Evolutionary conservation across 1,140 invertebrate species (phyloP).

Genomic region (Holcopasites calliopsidis): DNA sequence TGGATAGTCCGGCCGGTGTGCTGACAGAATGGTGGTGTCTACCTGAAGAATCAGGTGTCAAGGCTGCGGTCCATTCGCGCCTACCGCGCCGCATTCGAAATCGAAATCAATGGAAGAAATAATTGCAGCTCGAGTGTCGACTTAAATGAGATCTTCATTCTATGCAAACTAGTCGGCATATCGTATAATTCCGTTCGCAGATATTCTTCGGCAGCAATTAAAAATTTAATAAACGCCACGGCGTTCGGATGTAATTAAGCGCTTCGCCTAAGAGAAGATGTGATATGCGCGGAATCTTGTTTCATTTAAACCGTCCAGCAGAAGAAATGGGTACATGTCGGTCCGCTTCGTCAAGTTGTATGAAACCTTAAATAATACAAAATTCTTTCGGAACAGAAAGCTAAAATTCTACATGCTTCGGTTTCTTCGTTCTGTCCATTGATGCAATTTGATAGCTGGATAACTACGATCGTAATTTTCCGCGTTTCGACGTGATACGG

Average conservation of each 20-base stretch:
- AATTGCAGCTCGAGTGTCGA: neutral
- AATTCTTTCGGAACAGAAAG: too few species aligned
- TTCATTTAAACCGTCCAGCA: neutral
- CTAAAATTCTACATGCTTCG: too few species aligned
- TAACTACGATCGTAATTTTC: too few species aligned
- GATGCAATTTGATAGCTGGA: too few species aligned
- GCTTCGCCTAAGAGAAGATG: constrained; percentile 39
- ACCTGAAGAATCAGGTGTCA: constrained; percentile 52
- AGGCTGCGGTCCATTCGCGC: constrained; percentile 50
- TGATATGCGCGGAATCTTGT: neutral
- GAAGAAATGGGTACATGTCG: too few species aligned
- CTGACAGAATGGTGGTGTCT: constrained; percentile 38
- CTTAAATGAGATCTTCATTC: constrained; percentile 1
- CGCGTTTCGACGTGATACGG: too few species aligned
- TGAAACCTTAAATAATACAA: too few species aligned
- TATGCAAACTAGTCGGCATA: constrained; percentile 22
- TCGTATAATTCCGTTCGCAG: constrained; percentile 4
- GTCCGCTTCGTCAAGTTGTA: too few species aligned
- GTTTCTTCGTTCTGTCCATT: too few species aligned
- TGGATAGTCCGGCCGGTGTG: constrained; percentile 29
- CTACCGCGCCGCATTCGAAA: neutral
- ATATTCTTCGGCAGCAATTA: constrained; percentile 40
- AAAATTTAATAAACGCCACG: constrained; percentile 55
- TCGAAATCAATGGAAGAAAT: neutral
- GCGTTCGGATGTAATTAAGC: constrained; percentile 30